These are phyloP conservation scores for Dolichallabes microphthalmus DNA, from an alignment of 2,113 vertebrate species.

Conservation along the genomic window DNA sequence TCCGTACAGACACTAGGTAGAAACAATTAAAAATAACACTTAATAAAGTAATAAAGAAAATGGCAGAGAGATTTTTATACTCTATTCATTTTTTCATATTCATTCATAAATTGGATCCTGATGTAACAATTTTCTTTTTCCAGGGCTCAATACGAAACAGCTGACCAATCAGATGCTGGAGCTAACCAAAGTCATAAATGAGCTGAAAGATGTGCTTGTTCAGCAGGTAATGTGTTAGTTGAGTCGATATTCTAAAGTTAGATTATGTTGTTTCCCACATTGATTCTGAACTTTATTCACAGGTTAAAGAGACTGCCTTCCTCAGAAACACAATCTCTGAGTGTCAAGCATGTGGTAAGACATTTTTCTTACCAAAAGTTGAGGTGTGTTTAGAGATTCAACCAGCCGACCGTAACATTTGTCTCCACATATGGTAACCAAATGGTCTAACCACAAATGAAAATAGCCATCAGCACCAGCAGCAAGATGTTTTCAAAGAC, in stretches of 20 bases:
- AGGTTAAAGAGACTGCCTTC: constrained; percentile 97
- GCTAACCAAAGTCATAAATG: constrained; percentile 89
- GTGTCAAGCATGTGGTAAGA: constrained; percentile 93
- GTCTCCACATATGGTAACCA: constrained; percentile 33
- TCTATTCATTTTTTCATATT: neutral
- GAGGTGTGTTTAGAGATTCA: constrained; percentile 13
- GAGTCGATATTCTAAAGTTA: neutral
- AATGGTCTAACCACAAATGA: constrained; percentile 18
- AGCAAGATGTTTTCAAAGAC: neutral
- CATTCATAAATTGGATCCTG: neutral
- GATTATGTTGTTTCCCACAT: constrained; percentile 26
- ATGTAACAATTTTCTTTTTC: neutral
- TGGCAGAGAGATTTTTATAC: neutral
- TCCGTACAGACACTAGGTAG: constrained; percentile 82
- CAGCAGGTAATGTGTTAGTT: constrained; percentile 83
- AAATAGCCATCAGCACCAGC: neutral
- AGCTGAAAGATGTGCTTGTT: constrained; percentile 94
- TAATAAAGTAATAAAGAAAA: neutral
- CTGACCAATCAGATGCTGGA: constrained; percentile 92
- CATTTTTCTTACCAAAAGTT: neutral
- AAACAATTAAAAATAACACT: constrained; percentile 11
- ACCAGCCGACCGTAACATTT: neutral
- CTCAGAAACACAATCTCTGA: constrained; percentile 94
- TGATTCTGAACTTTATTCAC: constrained; percentile 51
- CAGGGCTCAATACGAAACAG: constrained; percentile 90